Conservation (phyloP, 1,140 invertebrate genomes). For the Leptinotarsa undecemlineata region DNA sequence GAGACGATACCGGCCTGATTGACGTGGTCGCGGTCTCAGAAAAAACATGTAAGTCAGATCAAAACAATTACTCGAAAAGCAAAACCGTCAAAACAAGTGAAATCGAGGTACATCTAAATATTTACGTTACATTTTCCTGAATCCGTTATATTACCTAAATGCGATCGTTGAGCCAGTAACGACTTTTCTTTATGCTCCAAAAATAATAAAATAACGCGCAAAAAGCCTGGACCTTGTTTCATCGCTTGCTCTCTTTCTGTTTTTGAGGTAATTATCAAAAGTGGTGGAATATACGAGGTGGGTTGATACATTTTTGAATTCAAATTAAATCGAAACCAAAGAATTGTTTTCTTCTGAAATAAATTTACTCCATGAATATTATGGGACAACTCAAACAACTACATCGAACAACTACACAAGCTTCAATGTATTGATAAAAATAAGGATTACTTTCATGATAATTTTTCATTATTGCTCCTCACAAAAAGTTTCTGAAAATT, state of each 20-base stretch:
- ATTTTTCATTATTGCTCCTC: too few species aligned
- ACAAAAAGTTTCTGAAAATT: too few species aligned
- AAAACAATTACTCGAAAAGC: conserved; percentile 10
- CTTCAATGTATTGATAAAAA: too few species aligned
- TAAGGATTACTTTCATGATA: too few species aligned
- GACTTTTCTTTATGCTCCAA: not conserved
- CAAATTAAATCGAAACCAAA: too few species aligned
- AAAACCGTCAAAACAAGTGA: conserved; percentile 12
- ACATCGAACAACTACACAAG: too few species aligned
- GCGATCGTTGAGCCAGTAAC: not conserved
- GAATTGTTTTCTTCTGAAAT: too few species aligned
- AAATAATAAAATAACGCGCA: not conserved
- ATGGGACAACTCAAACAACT: too few species aligned
- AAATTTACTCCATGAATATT: too few species aligned
- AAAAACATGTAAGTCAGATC: not conserved
- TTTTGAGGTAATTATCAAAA: not conserved
- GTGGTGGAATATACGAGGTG: too few species aligned
- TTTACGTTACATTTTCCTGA: not conserved
- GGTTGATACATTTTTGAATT: too few species aligned
- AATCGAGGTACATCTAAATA: not conserved
- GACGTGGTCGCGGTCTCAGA: not conserved
- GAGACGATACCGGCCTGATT: not conserved
- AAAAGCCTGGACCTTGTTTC: not conserved
- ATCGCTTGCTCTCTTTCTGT: not conserved
- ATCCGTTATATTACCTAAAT: not conserved